Base-by-base conservation (phyloP, 2,797 vertebrate species). In the Myoxocephalus aenaeus region DNA sequence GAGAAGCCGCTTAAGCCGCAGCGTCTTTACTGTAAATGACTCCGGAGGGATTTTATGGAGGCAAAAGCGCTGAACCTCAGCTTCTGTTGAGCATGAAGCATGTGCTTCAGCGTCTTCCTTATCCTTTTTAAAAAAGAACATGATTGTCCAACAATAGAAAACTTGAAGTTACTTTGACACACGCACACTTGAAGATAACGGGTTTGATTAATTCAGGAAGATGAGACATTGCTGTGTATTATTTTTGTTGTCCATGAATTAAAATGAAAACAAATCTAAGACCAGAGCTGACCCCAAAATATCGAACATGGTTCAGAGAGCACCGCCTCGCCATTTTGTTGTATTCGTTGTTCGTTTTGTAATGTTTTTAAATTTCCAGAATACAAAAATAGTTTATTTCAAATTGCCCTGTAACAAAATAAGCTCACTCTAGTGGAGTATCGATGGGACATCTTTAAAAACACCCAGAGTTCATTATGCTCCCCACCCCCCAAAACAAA, bases 1-100 rank as follows among this genome's bases (percentile, higher is more conserved):
- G 63, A 51, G 75, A 46, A 38, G 44, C 66, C 53, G 83, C 71
- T 36, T 48, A 50, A 73, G 64, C 56, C 12, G 0, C 13, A 6
- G 25, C 32, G 3, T 54, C 32, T 68, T 58, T 11, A 70, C 59
- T 62, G 65, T 40, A 54, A 79, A 77, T 64, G 3, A 62, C 50
- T 67, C 53, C 11, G 6, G 11, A 64, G 70, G 70, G 57, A 29
- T 63, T 70, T 77, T 36, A 46, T 58, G n/a, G 54, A 78, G 67
- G 59, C 27, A 42, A 3, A 77, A 54, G 46, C 42, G 27, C 54
- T 63, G 73, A 50, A 79, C 48, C 7, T n/a, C 48, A 42, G 50
- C 66, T 34, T 65, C 56, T 66, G 32, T 56, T 22, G 17, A 36
- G 69, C 42, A 17, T 13, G 20, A 40, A 48, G 38, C 59, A 15